Conservation (phyloP, 1,140 invertebrate species). For the Diabrotica undecimpunctata region DNA sequence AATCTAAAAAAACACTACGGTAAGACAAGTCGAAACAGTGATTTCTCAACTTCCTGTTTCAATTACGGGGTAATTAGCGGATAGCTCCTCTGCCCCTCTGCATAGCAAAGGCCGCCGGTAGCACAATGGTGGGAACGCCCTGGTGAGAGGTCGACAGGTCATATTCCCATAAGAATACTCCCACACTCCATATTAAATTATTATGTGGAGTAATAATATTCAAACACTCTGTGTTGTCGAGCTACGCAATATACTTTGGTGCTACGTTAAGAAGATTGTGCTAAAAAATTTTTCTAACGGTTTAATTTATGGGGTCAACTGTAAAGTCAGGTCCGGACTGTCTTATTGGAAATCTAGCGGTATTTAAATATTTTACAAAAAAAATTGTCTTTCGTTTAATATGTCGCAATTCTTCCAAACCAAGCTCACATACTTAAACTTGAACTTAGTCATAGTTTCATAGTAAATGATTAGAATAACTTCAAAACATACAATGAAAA, state of each 20-base stretch:
- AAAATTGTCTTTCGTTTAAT: too few species aligned
- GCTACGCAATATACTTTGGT: slow-evolving; percentile 16
- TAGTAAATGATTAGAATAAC: too few species aligned
- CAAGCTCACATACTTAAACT: too few species aligned
- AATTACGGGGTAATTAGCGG: slow-evolving; percentile 45
- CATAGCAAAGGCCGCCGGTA: slow-evolving; percentile 30
- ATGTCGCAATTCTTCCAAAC: too few species aligned
- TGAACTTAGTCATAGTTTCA: too few species aligned
- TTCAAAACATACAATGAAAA: too few species aligned
- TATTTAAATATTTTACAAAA: neutral
- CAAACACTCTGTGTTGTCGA: slow-evolving; percentile 21
- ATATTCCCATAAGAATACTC: slow-evolving; percentile 48
- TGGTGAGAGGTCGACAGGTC: slow-evolving; percentile 46
- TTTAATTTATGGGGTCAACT: neutral
- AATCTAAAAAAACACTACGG: neutral
- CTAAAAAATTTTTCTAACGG: neutral
- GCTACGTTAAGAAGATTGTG: neutral
- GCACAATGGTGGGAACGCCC: slow-evolving; percentile 48
- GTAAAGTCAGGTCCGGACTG: slow-evolving; percentile 5
- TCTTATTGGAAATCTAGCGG: slow-evolving; percentile 11
- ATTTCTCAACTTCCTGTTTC: slow-evolving; percentile 45
- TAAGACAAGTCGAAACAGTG: slow-evolving; percentile 4
- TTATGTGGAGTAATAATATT: slow-evolving; percentile 34
- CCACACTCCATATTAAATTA: slow-evolving; percentile 45
- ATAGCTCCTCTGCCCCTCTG: slow-evolving; percentile 25